Base-by-base conservation (phyloP, 2,113 vertebrate species). In the Tympanuchus pallidicinctus region DNA sequence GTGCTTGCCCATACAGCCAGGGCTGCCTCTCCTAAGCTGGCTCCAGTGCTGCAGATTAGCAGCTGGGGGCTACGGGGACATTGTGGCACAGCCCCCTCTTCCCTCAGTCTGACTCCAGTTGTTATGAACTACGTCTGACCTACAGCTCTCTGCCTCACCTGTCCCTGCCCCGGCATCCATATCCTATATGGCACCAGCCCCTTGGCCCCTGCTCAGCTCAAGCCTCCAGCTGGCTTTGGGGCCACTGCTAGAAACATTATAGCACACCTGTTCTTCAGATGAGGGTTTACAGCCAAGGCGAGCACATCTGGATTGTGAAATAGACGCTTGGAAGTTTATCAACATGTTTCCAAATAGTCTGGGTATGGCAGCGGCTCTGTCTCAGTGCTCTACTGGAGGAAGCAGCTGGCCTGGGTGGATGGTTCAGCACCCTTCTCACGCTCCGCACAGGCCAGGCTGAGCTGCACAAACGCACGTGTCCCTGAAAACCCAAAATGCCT, bases 231-330 rank as follows among this genome's bases (percentile, higher is more conserved):
- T 95, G 93, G 94, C 96, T 96, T 97, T 96, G 84, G 42, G 32
- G 90, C 90, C 90, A 56, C 97, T 98, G 97, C 86, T 97, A 96
- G 94, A 97, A 95, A 96, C 87, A 96, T 97, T 97, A 97, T 92
- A 92, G 97, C 97, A 96, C 98, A 98, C 97, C 98, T 98, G 97
- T 95, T 98, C 97, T 96, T 97, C 96, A 96, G 90, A 97, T 94
- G 93, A 91, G 84, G 91, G 66, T 96, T 97, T 97, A 96, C 94
- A 96, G 96, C 97, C 97, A 97, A 96, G 91, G 95, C 95, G 95
- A 94, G 92, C 94, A 97, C 97, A 98, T 97, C 97, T 98, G 97
- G 97, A 95, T 94, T 97, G 88, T 94, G 96, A 97, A 95, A 97
- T 63, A 95, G 96, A 96, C 93, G 64, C 93, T 96, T 98, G 97